phyloP scores from a whole-genome alignment of 2,113 vertebrate species.

The Barnardius zonarius region DNA sequence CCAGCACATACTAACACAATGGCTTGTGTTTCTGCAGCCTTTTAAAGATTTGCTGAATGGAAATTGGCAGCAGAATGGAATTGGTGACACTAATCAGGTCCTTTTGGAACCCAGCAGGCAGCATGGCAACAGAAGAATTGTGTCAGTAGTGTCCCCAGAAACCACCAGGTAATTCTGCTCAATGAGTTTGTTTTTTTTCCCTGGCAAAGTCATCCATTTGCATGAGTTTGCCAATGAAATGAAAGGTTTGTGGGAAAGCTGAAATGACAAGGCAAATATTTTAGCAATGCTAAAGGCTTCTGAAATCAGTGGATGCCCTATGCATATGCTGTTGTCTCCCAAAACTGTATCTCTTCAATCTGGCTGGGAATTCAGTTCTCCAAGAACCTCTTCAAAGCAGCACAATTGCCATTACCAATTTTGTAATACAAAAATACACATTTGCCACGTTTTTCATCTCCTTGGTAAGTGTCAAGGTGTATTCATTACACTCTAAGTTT shows the following conservation, averaged over 20 bases:
- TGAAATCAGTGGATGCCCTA: not conserved
- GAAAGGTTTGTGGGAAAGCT: not conserved
- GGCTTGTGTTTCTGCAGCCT: not conserved
- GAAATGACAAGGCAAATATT: not conserved
- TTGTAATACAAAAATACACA: not conserved
- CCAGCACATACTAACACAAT: not conserved
- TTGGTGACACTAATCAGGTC: not conserved
- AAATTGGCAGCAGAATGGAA: not conserved
- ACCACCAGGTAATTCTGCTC: not conserved
- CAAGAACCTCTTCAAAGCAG: not conserved
- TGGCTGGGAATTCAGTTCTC: not conserved
- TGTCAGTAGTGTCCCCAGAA: not conserved
- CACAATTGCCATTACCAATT: not conserved
- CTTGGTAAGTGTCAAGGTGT: not conserved
- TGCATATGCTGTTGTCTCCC: not conserved
- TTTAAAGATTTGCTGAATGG: not conserved
- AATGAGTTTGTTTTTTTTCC: not conserved
- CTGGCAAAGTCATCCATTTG: not conserved
- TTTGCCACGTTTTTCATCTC: not conserved
- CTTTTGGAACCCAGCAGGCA: not conserved
- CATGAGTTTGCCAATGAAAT: not conserved
- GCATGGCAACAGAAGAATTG: not conserved
- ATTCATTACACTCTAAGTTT: not conserved
- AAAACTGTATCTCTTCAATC: not conserved
- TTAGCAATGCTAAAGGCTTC: not conserved